Percentiles rank a stretch among this genome's conserved stretches.
Evolutionary conservation across 2,888 invertebrate genomes (phyloP).

Genomic region (Geophilus truncorum): DNA sequence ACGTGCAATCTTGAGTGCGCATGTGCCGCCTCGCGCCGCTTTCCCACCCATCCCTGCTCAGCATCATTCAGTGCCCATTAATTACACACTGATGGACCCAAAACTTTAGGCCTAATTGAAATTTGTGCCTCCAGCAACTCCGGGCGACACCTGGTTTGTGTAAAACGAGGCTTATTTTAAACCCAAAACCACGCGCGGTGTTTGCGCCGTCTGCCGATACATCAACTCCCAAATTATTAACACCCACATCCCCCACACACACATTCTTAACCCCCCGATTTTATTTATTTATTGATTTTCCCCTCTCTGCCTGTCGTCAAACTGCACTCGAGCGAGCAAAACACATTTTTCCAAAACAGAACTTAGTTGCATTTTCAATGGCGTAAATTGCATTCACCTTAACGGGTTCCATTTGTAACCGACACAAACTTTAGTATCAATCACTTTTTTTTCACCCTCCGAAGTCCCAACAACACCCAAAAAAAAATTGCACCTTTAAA

Average conservation of each 20-base stretch:
- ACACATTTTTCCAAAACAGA: background rate
- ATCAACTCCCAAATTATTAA: background rate
- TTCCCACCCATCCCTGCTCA: constrained; percentile 4
- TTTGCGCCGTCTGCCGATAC: background rate
- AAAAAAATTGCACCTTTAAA: background rate
- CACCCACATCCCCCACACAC: background rate
- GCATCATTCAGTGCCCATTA: background rate
- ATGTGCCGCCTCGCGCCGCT: background rate
- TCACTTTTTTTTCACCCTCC: background rate
- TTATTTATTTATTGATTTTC: background rate
- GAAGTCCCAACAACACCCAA: background rate
- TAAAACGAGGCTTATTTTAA: background rate
- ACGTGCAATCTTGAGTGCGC: background rate
- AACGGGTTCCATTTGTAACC: background rate
- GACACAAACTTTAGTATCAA: background rate
- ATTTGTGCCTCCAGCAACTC: background rate
- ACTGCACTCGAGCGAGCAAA: background rate
- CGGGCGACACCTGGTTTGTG: background rate
- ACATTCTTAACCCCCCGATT: background rate
- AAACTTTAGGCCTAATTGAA: background rate
- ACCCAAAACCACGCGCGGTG: background rate
- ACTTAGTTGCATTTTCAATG: background rate
- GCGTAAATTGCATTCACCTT: background rate
- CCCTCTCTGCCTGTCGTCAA: background rate
- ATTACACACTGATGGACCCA: background rate